Percentiles rank a stretch among this genome's conserved stretches.
phyloP scores from a whole-genome alignment of 30 jellyfish, hydroid and myxozoan species.

The Pseudorhiza aurosa region DNA sequence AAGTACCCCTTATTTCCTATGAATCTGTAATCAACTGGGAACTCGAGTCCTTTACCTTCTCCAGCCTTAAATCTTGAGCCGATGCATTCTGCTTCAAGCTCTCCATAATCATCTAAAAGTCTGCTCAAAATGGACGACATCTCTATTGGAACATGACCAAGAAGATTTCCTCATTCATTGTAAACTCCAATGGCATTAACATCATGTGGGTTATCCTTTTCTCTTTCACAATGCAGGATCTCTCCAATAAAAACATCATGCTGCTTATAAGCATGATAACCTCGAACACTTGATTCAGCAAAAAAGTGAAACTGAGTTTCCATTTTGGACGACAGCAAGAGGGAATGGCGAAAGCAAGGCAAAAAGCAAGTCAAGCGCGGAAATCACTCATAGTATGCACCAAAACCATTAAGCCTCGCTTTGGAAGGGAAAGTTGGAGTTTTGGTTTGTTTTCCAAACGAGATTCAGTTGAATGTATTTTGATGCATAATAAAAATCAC shows the following conservation, averaged over 20 bases:
- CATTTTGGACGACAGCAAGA: neutral
- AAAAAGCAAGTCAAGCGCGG: no score
- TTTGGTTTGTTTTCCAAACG: no score
- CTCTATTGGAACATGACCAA: slow-evolving; percentile 52
- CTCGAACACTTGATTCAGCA: slow-evolving; percentile 28
- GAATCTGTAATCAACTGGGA: slow-evolving; percentile 27
- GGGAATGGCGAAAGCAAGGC: neutral
- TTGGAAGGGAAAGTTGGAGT: no score
- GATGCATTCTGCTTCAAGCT: slow-evolving; percentile 43
- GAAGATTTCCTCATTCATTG: slow-evolving; percentile 41
- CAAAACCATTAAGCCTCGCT: neutral
- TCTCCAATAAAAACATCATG: slow-evolving; percentile 42
- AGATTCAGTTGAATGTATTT: no score
- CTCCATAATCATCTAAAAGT: slow-evolving; percentile 41
- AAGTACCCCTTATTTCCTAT: slow-evolving; percentile 18
- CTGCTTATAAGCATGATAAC: slow-evolving; percentile 49
- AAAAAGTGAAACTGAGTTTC: neutral
- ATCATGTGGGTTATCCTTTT: slow-evolving; percentile 46
- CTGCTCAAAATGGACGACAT: slow-evolving; percentile 37
- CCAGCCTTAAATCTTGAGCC: slow-evolving; percentile 21
- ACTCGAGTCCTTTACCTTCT: slow-evolving; percentile 18
- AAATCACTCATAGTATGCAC: no score
- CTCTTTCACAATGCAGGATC: slow-evolving; percentile 44
- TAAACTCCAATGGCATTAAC: slow-evolving; percentile 25
- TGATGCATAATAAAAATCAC: no score